These are phyloP conservation scores for Nebria ingens DNA, from an alignment of 1,140 invertebrate genomes.

Conservation along the genomic window DNA sequence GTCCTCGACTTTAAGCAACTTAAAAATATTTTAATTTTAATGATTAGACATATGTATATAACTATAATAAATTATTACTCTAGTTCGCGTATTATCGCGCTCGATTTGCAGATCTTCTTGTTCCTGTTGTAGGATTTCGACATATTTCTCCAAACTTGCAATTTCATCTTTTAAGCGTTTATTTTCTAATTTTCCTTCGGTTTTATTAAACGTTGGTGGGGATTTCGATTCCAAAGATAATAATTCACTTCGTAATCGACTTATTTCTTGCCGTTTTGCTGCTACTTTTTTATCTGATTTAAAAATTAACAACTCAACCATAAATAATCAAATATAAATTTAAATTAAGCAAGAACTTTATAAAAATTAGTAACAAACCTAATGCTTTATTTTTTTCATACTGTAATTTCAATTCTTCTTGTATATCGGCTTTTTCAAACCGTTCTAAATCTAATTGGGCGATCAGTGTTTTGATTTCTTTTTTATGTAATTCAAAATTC, in stretches of 20 bases:
- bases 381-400: conserved; percentile 24
- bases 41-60: background rate
- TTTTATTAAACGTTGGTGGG: conserved; percentile 21
- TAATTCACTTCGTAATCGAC: conserved; percentile 21
- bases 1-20: conserved; percentile 12
- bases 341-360: background rate
- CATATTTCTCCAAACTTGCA: conserved; percentile 25
- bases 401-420: conserved; percentile 23
- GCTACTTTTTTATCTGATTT: conserved; percentile 20
- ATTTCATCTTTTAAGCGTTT: conserved; percentile 21
- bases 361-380: conserved; percentile 13
- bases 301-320: conserved; percentile 1
- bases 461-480: conserved; percentile 22
- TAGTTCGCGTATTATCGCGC: conserved; percentile 18
- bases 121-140: conserved; percentile 24
- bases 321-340: background rate
- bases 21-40: background rate
- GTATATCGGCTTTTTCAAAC: conserved; percentile 26
- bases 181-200: conserved; percentile 17
- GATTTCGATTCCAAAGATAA: conserved; percentile 18
- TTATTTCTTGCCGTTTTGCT: conserved; percentile 22
- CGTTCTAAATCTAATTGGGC: conserved; percentile 25
- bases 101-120: conserved; percentile 22
- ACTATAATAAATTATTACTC: conserved; percentile 14
- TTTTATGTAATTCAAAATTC: conserved; percentile 22